A percentile compares a stretch with the other conserved stretches of the same genome.
These are phyloP conservation scores for Asbolus verrucosus DNA, from an alignment of 1,140 invertebrate species.

Conservation along the genomic window DNA sequence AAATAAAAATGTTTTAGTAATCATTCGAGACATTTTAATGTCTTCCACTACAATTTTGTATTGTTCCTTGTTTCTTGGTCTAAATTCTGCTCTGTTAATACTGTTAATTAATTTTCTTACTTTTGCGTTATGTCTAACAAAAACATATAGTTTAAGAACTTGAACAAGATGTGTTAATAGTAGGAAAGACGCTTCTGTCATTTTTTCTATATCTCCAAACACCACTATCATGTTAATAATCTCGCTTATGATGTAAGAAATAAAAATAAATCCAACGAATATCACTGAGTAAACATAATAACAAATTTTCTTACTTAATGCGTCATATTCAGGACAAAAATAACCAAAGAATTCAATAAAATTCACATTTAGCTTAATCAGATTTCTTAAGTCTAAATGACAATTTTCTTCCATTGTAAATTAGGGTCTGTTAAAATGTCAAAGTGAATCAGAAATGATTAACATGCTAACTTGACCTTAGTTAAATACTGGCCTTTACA, in stretches of 20 bases:
- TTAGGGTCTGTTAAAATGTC: too few species aligned
- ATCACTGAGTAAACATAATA: conserved; percentile 7
- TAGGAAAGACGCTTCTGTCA: conserved; percentile 44
- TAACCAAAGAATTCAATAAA: conserved; percentile 20
- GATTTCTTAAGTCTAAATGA: conserved; percentile 17
- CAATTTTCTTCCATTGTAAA: too few species aligned
- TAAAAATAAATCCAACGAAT: conserved; percentile 27
- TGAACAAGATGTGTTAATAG: conserved; percentile 45
- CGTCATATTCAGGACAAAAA: conserved; percentile 2
- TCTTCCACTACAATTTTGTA: conserved; percentile 3
- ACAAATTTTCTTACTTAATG: not conserved
- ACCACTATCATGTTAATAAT: conserved; percentile 24
- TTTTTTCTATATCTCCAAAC: conserved; percentile 38
- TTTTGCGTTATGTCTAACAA: conserved; percentile 11
- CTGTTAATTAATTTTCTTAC: conserved; percentile 21
- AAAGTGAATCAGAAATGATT: too few species aligned
- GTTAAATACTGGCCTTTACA: too few species aligned
- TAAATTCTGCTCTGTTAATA: conserved; percentile 39
- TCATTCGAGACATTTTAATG: conserved; percentile 14
- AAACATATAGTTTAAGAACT: conserved; percentile 34
- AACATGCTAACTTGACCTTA: too few species aligned
- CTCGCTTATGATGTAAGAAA: conserved; percentile 26
- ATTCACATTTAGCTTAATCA: conserved; percentile 25
- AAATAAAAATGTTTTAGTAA: conserved; percentile 33
- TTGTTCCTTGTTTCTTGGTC: conserved; percentile 42